Percentiles rank a stretch among this genome's conserved stretches.
Conservation (phyloP, 92 coral and sea anemone genomes). For the Porites rus region DNA sequence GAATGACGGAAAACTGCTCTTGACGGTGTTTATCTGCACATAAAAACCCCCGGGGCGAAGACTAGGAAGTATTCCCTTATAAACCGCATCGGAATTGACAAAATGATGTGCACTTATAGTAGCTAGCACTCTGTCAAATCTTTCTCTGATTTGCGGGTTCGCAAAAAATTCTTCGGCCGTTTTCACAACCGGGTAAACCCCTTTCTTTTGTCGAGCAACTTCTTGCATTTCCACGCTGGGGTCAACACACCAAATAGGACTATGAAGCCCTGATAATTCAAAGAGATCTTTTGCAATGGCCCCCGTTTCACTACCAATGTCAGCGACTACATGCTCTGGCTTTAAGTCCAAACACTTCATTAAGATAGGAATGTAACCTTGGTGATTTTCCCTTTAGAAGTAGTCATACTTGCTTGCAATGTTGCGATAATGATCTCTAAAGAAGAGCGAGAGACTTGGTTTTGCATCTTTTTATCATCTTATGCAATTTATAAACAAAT, state of each 20-base stretch:
- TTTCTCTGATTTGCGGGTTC: background rate
- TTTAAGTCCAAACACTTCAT: background rate
- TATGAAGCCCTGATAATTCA: background rate
- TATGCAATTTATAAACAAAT: too few relatives aligned
- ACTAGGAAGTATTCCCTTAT: background rate
- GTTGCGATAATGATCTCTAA: constrained; percentile 13
- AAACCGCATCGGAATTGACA: constrained; percentile 2
- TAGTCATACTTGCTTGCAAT: constrained; percentile 16
- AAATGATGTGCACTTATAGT: constrained; percentile 4
- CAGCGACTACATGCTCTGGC: background rate
- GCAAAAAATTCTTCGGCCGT: constrained; percentile 16
- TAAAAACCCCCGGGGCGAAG: constrained; percentile 14
- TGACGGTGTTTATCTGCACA: background rate
- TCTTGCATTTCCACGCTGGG: constrained; percentile 19
- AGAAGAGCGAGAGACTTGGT: too few relatives aligned
- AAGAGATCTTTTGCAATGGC: constrained; percentile 1
- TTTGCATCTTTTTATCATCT: too few relatives aligned
- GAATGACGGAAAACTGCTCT: background rate
- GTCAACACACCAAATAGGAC: constrained; percentile 19
- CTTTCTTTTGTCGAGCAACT: constrained; percentile 3
- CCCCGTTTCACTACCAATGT: constrained; percentile 20
- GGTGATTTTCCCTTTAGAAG: background rate
- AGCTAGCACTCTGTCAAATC: constrained; percentile 1
- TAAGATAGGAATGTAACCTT: background rate
- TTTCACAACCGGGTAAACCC: constrained; percentile 2